Evolutionary conservation across 2,888 invertebrate species (phyloP), one percentile per base, ranked within the genome.

Genomic region (Cataglyphis cursor): DNA sequence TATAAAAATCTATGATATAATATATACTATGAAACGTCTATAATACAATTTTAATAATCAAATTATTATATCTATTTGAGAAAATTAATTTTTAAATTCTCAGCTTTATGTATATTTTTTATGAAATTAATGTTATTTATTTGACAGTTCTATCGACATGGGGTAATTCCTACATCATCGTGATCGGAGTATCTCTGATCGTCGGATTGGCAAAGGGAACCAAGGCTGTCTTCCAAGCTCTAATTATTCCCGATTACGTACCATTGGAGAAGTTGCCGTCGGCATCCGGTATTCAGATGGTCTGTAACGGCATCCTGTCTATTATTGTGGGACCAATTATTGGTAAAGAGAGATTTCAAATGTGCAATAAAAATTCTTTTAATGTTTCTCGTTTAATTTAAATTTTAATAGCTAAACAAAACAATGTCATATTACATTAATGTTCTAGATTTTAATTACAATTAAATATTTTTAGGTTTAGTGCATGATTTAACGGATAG

Each of bases 171-270:
- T 97, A 97, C 96, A 96, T 96, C 8, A 96, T 96, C 54, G 95
- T 98, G 3, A 96, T 97, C 96, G 90, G 96, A 4, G 97, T 97
- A 96, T 95, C 97, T 81, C 96, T 97, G 0, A 96, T 97, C 74
- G 97, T 97, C 92, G 98, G 97, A 21, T 97, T 98, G 95, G 96
- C 97, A 94, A 96, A 97, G 85, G 97, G 98, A 83, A 97, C 97
- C 92, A 97, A 97, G 38, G 95, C 98, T 66, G 97, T 97, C 90
- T 97, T 97, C 95, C 97, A 97, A 93, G 97, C 97, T 28, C 96
- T 97, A 15, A 97, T 97, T 21, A 97, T 97, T 90, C 97, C 97
- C 0, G 97, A 97, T 94, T 97, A 97, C 91, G 97, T 97, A 87
- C 96, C 97, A 0, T 93, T 95, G 87, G 97, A 97, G 93, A 97